Percentiles rank a stretch among this genome's conserved stretches.
Evolutionary conservation across 2,113 vertebrate genomes (phyloP).

Genomic region (Colistium nudipinnis): DNA sequence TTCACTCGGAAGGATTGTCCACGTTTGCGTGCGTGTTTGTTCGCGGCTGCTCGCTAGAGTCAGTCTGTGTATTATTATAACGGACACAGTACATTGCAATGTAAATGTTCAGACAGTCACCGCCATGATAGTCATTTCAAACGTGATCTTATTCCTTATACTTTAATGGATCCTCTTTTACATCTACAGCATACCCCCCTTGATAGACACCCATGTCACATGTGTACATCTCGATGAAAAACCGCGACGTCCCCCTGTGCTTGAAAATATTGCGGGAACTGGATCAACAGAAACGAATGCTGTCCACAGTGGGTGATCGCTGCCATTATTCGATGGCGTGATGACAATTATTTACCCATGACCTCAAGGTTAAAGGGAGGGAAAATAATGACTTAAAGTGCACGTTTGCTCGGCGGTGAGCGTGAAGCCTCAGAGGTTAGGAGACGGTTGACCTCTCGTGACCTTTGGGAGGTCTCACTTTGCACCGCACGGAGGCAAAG

Average conservation of each 20-base stretch:
- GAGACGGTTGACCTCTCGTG: slow-evolving; percentile 6
- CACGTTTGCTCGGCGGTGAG: slow-evolving; percentile 18
- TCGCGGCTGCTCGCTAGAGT: background rate
- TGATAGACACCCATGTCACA: slow-evolving; percentile 44
- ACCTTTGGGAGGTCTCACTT: background rate
- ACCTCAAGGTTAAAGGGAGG: background rate
- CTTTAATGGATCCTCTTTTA: slow-evolving; percentile 45
- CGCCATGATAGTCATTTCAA: too few relatives aligned
- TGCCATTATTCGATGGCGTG: slow-evolving; percentile 22
- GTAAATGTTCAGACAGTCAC: too few relatives aligned
- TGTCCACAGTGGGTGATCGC: slow-evolving; percentile 25
- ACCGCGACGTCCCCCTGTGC: slow-evolving; percentile 28
- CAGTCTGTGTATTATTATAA: background rate
- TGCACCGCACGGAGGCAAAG: slow-evolving; percentile 24
- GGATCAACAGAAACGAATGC: slow-evolving; percentile 7
- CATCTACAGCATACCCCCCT: slow-evolving; percentile 42
- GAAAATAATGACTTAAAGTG: slow-evolving; percentile 37
- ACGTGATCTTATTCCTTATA: background rate
- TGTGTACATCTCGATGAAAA: slow-evolving; percentile 35
- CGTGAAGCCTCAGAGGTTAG: slow-evolving; percentile 7
- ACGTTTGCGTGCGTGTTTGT: slow-evolving; percentile 3
- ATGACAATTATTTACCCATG: background rate
- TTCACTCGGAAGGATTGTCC: slow-evolving; percentile 4
- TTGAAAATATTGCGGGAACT: slow-evolving; percentile 10
- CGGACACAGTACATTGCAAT: too few relatives aligned